Conservation (phyloP, 2,113 vertebrate species). For the Macrotis lagotis region DNA sequence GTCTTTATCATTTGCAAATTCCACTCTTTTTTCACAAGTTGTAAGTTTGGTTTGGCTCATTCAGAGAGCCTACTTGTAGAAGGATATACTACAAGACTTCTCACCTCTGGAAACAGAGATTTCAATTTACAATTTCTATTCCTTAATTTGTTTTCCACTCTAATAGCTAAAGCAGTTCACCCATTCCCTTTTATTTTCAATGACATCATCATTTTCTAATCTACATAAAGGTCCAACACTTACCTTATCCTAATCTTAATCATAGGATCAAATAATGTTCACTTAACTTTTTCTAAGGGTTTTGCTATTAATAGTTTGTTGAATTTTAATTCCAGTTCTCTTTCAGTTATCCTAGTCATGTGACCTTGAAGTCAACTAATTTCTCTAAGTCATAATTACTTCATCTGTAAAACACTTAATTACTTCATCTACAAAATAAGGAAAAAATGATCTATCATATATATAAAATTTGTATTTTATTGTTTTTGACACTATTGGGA, state of each 20-base stretch:
- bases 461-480: too few relatives aligned
- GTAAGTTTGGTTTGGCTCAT: constrained; percentile 7
- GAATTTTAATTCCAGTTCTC: not conserved
- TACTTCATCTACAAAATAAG: not conserved
- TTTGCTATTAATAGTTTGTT: not conserved
- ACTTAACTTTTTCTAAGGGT: not conserved
- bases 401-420: not conserved
- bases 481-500: too few relatives aligned
- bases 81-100: not conserved
- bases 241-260: not conserved
- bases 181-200: not conserved
- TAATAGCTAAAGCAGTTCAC: not conserved
- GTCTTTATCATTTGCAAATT: not conserved
- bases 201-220: not conserved
- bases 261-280: not conserved
- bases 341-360: not conserved
- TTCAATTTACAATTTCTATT: not conserved
- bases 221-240: not conserved
- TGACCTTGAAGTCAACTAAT: not conserved
- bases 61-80: not conserved
- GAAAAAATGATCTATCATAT: too few relatives aligned
- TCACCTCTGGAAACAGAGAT: not conserved
- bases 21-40: not conserved
- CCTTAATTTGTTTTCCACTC: not conserved
- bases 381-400: not conserved